Evolutionary conservation across 2,113 vertebrate genomes (phyloP).

Genomic region (Varanus salvator): DNA sequence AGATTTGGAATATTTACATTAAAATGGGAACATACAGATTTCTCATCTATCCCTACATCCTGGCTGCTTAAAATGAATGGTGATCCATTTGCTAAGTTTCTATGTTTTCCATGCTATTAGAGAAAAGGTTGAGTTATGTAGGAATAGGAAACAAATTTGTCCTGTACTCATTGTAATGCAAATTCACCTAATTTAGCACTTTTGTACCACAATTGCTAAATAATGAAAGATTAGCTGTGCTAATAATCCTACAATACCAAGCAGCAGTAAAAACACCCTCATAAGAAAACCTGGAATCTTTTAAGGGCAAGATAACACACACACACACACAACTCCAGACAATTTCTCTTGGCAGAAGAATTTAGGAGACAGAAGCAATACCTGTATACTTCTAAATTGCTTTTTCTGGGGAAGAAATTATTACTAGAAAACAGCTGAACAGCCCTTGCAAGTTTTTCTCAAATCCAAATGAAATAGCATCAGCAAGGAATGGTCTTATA

Average conservation of each 20-base stretch:
- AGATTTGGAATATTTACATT: not conserved
- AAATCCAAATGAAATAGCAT: slow-evolving; percentile 38
- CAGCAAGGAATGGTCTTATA: not conserved
- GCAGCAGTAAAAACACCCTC: not conserved
- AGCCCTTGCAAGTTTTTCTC: slow-evolving; percentile 13
- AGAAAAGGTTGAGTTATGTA: not conserved
- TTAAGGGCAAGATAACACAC: slow-evolving; percentile 12
- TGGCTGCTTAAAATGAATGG: not conserved
- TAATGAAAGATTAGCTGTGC: slow-evolving; percentile 45
- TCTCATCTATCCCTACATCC: not conserved
- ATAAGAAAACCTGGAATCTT: slow-evolving; percentile 13
- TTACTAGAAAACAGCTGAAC: slow-evolving; percentile 32
- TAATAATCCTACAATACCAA: slow-evolving; percentile 35
- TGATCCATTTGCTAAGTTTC: not conserved
- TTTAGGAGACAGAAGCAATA: slow-evolving; percentile 15
- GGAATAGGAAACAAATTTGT: too few species aligned
- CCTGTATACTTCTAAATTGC: slow-evolving; percentile 15
- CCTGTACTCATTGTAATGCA: too few species aligned
- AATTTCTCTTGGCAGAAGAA: slow-evolving; percentile 48
- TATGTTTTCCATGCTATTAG: not conserved
- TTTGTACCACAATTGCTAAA: not conserved
- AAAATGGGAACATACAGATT: not conserved
- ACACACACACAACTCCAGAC: not conserved
- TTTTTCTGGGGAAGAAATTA: slow-evolving; percentile 49
- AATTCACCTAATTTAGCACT: too few species aligned